phyloP scores from a whole-genome alignment of 2,888 invertebrate species.

The Ochlodes sylvanus region DNA sequence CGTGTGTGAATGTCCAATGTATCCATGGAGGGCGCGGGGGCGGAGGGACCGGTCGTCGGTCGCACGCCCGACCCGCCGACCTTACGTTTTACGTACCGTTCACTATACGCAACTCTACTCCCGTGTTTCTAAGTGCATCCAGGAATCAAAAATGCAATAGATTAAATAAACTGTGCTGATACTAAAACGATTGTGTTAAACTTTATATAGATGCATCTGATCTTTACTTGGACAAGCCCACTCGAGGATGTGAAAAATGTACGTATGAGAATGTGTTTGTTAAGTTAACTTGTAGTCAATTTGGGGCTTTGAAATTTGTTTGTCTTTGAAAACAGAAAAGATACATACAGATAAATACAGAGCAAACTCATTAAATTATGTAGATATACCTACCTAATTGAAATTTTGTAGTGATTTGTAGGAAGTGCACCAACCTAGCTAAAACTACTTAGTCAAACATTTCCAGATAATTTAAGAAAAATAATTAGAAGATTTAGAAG shows the following conservation, averaged over 20 bases:
- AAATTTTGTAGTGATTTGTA: too few species aligned
- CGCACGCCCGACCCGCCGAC: conserved; percentile 80
- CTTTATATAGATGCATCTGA: conserved; percentile 37
- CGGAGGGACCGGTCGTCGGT: conserved; percentile 74
- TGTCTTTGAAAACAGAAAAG: background rate
- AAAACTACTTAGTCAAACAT: too few species aligned
- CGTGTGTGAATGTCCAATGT: conserved; percentile 58
- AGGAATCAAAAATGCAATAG: conserved; percentile 52
- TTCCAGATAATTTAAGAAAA: too few species aligned
- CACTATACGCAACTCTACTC: conserved; percentile 70
- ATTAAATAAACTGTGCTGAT: conserved; percentile 48
- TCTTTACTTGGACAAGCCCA: conserved; percentile 31
- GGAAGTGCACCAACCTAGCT: too few species aligned
- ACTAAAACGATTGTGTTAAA: conserved; percentile 42
- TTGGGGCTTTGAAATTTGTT: background rate
- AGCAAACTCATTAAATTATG: too few species aligned
- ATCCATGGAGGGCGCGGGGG: conserved; percentile 66
- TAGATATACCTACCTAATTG: background rate
- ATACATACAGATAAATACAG: too few species aligned
- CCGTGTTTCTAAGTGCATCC: conserved; percentile 71
- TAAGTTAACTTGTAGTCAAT: conserved; percentile 2
- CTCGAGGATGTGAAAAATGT: conserved; percentile 50
- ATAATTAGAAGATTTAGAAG: too few species aligned
- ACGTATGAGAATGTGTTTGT: conserved; percentile 36
- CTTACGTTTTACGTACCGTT: conserved; percentile 85